Evolutionary conservation across 2,113 vertebrate genomes (phyloP).

Genomic region (Prionailurus viverrinus): DNA sequence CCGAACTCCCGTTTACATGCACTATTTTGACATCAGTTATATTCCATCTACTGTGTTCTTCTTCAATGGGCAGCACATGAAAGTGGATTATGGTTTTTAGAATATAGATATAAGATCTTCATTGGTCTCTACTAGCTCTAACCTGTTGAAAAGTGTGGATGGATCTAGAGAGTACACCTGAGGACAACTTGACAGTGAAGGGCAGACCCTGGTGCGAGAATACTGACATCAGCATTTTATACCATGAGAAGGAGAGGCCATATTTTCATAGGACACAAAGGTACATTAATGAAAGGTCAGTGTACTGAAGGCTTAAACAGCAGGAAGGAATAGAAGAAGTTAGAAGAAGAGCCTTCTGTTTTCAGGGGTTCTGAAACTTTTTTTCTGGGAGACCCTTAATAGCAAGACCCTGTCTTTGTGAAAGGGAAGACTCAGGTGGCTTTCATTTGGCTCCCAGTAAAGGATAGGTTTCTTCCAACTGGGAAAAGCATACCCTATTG

Average conservation of each 20-base stretch:
- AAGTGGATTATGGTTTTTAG: slow-evolving; percentile 94
- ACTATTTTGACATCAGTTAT: slow-evolving; percentile 98
- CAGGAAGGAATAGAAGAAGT: neutral
- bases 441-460: neutral
- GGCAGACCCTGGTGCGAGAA: neutral
- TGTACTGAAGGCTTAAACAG: neutral
- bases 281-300: neutral
- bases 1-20: slow-evolving; percentile 93
- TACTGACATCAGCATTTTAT: neutral
- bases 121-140: neutral
- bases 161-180: neutral
- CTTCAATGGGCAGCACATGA: slow-evolving; percentile 99
- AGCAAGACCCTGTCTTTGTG: neutral
- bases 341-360: neutral
- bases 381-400: neutral
- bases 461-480: neutral
- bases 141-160: neutral
- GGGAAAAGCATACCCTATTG: neutral
- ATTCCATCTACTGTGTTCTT: slow-evolving; percentile 99
- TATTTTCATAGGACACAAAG: neutral
- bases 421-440: neutral
- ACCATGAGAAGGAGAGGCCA: neutral
- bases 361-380: neutral
- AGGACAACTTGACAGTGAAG: neutral
- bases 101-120: neutral